Base-by-base conservation (phyloP, 2,888 invertebrate genomes). In the Eretmocerus hayati region DNA sequence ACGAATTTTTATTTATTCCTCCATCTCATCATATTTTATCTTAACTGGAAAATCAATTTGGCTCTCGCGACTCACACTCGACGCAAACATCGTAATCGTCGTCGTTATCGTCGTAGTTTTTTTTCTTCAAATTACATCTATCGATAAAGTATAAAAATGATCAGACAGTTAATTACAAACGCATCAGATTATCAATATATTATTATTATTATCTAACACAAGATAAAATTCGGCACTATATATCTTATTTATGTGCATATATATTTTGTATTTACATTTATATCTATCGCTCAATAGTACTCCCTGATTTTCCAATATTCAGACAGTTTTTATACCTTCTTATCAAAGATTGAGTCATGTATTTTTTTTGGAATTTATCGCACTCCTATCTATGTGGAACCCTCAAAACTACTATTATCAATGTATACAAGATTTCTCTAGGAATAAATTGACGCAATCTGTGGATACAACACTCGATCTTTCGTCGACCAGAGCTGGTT, bases 1-100 rank as follows among this genome's bases (percentile, higher is more conserved):
- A 54, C 45, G 33, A 54, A 46, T 54, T 52, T 53, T 59, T 52
- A 50, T 48, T 54, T 54, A 55, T 56, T 55, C 51, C 43, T 38
- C 15, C 5, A 9, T 39, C 23, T 39, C 15, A 5, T 36, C 20
- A 16, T 18, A 6, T 43, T 47, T 50, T 43, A 46, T 48, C 32
- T 26, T 51, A 37, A 36, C 48, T 54, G 44, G 50, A 49, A 46
- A 51, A 37, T 61, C 63, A 66, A 64, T 61, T 66, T 66, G 67
- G 66, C 68, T n/a, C n/a, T 66, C 63, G 64, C 62, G 64, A 46
- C 54, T 44, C 46, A 46, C 48, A 51, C 46, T 49, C 54, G 51
- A 51, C 46, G 51, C 48, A 51, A n/a, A n/a, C n/a, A n/a, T n/a
- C n/a, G n/a, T n/a, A n/a, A n/a, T n/a, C n/a, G n/a, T n/a, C n/a